Evolutionary conservation across 2,888 invertebrate species (phyloP), one percentile per base, ranked within the genome.

Genomic region (Pecten maximus): DNA sequence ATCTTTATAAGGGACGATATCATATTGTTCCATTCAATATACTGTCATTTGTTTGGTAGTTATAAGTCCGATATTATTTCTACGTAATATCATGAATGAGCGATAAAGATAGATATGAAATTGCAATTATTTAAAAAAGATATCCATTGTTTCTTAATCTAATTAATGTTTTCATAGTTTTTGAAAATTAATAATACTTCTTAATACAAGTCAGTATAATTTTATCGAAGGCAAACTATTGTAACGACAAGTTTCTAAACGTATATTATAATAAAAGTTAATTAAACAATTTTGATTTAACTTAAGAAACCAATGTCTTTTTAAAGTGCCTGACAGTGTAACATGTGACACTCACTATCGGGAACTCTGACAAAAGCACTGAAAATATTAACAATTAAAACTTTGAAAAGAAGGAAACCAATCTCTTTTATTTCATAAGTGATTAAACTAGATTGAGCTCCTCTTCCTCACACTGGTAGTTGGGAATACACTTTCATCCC

Each of bases 361-460:
- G 28, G 74, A 8, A 28, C 23, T 28, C 28, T 35, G 74, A 74
- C 74, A 74, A 74, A 74, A 74, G 74, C 74, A 74, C 74, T 74
- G 16, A 74, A 35, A 28, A 74, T 74, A 74, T 74, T 74, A 74
- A 28, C 74, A 74, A 74, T 74, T 74, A 74, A 54, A 74, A 74
- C 74, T 74, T 74, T 15, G 35, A 74, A 74, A 74, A 74, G 74
- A 74, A 74, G 23, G 35, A 74, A 74, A 74, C 35, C 35, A 74
- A 74, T 74, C 74, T 74, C 28, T 74, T 74, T 74, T 28, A 74
- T 74, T 74, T 74, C 74, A 74, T 74, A 74, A 74, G 74, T 74
- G 35, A 74, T 74, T 74, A 74, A 35, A 35, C 74, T 35, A 15
- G 74, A 74, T 74, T 35, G 35, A 35, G 28, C 15, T 35, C 74